These are phyloP conservation scores for Rhinella marina DNA, from an alignment of 2,797 vertebrate genomes.

Conservation along the genomic window DNA sequence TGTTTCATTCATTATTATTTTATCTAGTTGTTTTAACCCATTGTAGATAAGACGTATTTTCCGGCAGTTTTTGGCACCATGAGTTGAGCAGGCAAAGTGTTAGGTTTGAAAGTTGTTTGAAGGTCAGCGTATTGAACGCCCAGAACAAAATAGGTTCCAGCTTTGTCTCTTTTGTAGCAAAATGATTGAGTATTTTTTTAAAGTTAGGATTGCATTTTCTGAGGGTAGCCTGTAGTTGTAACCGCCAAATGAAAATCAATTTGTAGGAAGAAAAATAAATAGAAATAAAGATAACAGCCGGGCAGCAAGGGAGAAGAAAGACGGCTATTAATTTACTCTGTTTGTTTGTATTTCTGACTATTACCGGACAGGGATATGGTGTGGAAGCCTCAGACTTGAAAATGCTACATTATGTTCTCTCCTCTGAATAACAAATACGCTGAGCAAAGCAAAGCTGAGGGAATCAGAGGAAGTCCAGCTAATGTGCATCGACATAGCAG, in stretches of 20 bases:
- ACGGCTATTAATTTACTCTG: slow-evolving; percentile 28
- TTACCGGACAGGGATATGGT: slow-evolving; percentile 33
- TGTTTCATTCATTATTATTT: background rate
- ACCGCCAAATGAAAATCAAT: slow-evolving; percentile 55
- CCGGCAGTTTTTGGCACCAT: background rate
- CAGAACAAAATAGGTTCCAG: background rate
- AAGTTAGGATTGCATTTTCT: slow-evolving; percentile 60
- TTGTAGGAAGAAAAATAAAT: slow-evolving; percentile 56
- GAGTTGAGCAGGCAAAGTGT: slow-evolving; percentile 2
- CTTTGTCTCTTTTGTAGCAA: slow-evolving; percentile 36
- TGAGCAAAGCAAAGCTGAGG: background rate
- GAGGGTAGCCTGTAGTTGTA: slow-evolving; percentile 62
- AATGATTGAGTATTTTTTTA: slow-evolving; percentile 52
- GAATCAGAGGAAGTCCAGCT: background rate
- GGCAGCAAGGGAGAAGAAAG: background rate
- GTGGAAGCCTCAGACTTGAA: background rate
- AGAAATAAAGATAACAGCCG: slow-evolving; percentile 23
- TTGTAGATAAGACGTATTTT: background rate
- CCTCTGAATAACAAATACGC: background rate
- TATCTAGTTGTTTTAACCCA: background rate
- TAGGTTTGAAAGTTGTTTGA: slow-evolving; percentile 46
- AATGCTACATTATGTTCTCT: background rate
- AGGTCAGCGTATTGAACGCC: slow-evolving; percentile 36
- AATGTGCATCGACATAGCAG: background rate
- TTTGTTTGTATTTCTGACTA: slow-evolving; percentile 41